A percentile compares a stretch with the other conserved stretches of the same genome.
Evolutionary conservation across 2,797 vertebrate species (phyloP).

Genomic region (Rhynchonycteris naso): DNA sequence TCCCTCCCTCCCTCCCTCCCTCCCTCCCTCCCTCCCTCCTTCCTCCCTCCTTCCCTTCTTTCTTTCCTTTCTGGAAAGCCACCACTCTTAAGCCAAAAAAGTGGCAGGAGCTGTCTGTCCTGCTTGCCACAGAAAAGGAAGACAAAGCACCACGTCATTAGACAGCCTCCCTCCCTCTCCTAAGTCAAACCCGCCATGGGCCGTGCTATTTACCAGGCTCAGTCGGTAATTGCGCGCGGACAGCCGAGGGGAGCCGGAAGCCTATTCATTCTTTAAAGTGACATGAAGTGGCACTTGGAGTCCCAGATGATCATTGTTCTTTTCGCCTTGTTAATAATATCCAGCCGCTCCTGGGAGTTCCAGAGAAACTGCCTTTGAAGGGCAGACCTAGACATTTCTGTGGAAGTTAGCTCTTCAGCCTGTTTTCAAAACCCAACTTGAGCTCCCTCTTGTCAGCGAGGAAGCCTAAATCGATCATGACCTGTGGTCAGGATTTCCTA

Average conservation of each 20-base stretch:
- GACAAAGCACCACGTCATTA: constrained; percentile 3
- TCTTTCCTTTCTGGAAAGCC: constrained; percentile 31
- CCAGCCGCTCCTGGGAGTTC: constrained; percentile 26
- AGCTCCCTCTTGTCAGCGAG: constrained; percentile 25
- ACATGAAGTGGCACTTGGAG: constrained; percentile 66
- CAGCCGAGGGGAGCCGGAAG: constrained; percentile 34
- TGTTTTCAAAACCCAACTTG: constrained; percentile 52
- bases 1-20: no score
- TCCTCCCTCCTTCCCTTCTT: no score
- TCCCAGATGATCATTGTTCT: constrained; percentile 64
- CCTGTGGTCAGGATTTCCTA: constrained; percentile 15
- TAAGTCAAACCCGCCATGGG: constrained; percentile 69
- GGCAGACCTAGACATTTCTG: constrained; percentile 55
- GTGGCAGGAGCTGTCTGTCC: neutral
- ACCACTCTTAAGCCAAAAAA: constrained; percentile 31
- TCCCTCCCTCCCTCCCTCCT: no score
- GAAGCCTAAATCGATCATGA: constrained; percentile 38
- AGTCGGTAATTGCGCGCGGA: constrained; percentile 60
- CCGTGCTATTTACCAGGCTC: constrained; percentile 68
- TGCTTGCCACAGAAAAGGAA: constrained; percentile 19
- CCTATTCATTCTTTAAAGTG: constrained; percentile 71
- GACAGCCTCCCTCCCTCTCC: constrained; percentile 53
- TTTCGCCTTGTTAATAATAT: constrained; percentile 73
- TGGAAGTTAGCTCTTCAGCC: neutral
- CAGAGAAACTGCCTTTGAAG: constrained; percentile 45